These are phyloP conservation scores for Drosophila mojavensis DNA, from an alignment of 1,140 invertebrate species.

Conservation along the genomic window DNA sequence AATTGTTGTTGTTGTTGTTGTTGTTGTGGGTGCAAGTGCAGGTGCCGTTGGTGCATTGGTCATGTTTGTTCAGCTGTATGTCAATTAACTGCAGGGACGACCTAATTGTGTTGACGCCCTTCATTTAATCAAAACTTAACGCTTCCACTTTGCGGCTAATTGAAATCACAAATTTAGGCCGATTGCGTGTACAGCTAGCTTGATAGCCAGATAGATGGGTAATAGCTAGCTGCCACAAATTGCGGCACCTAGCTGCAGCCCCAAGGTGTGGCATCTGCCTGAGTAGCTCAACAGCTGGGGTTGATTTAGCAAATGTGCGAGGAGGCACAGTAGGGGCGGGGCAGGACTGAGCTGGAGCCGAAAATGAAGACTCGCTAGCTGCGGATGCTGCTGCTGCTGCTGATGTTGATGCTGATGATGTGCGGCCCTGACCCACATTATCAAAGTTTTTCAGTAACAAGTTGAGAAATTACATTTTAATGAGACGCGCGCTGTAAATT, in stretches of 20 bases:
- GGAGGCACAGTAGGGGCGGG: not conserved
- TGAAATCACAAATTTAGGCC: slow-evolving; percentile 64
- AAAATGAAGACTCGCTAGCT: not conserved
- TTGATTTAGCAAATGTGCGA: not conserved
- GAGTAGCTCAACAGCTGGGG: not conserved
- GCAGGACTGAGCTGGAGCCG: not conserved
- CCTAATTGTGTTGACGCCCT: slow-evolving; percentile 75
- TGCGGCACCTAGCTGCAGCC: slow-evolving; percentile 12
- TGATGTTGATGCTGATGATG: slow-evolving; percentile 26
- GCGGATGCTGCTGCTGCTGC: not conserved
- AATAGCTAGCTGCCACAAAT: not conserved
- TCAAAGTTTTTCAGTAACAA: slow-evolving; percentile 34
- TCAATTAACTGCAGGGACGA: slow-evolving; percentile 72
- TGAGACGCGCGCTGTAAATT: slow-evolving; percentile 70
- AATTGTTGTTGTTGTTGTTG: not conserved
- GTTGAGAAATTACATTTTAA: slow-evolving; percentile 72
- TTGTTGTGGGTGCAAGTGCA: slow-evolving; percentile 4
- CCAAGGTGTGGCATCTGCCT: slow-evolving; percentile 38
- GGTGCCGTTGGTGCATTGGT: slow-evolving; percentile 30
- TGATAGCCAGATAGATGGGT: slow-evolving; percentile 36
- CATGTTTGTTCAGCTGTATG: slow-evolving; percentile 63
- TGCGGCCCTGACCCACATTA: slow-evolving; percentile 71
- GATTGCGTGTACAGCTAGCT: slow-evolving; percentile 47
- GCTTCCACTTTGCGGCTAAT: slow-evolving; percentile 60
- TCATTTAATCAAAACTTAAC: slow-evolving; percentile 73